A percentile compares a stretch with the other conserved stretches of the same genome.
phyloP scores from a whole-genome alignment of 2,797 vertebrate species.

The Rhinichthys osculus region DNA sequence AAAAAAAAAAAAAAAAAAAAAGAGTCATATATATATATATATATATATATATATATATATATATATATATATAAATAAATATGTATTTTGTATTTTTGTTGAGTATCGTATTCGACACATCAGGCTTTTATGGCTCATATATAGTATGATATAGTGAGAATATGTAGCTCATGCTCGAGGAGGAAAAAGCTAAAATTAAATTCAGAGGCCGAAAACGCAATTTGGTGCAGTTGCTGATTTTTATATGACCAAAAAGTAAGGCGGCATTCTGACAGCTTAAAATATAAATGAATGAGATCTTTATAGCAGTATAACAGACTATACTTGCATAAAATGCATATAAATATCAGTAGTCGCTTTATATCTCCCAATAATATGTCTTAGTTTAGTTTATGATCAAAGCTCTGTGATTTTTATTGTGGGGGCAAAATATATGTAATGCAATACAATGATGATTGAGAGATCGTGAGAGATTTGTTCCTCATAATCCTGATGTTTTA shows the following conservation, averaged over 20 bases:
- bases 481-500: not conserved
- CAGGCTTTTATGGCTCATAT: not conserved
- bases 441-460: not conserved
- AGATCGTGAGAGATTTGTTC: not conserved
- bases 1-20: too few relatives aligned
- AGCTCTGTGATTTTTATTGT: not conserved
- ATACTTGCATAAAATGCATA: not conserved
- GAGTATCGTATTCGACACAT: not conserved
- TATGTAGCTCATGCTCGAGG: not conserved
- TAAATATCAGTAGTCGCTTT: not conserved
- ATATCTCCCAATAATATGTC: not conserved
- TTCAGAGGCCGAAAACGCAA: not conserved
- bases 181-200: not conserved
- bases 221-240: not conserved
- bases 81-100: too few relatives aligned
- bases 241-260: not conserved
- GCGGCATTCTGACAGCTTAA: not conserved
- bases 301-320: not conserved
- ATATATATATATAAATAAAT: too few relatives aligned
- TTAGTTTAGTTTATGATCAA: not conserved
- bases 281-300: not conserved
- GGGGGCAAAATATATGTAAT: not conserved
- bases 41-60: too few relatives aligned
- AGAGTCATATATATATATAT: too few relatives aligned
- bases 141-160: not conserved